Conservation (phyloP, 2,888 invertebrate species). For the Sinodicranocentrus sp. region DNA sequence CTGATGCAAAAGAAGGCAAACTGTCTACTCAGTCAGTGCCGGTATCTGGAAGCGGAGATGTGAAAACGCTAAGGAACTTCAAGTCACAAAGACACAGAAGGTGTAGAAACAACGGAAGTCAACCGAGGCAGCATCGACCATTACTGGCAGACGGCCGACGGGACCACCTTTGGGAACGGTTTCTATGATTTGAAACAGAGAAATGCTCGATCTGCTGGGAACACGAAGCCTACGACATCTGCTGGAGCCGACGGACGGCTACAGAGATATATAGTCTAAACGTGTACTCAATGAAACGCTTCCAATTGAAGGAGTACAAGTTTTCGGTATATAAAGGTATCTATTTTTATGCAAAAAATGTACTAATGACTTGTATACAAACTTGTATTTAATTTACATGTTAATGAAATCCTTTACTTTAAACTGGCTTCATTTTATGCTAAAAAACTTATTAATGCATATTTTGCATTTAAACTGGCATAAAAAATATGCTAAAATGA, state of each 20-base stretch:
- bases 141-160: slow-evolving; percentile 65
- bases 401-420: too few species aligned
- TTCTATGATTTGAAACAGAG: slow-evolving; percentile 72
- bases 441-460: too few species aligned
- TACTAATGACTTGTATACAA: neutral
- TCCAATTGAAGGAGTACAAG: slow-evolving; percentile 2
- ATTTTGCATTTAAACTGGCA: too few species aligned
- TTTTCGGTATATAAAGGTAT: slow-evolving; percentile 43
- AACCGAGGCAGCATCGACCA: slow-evolving; percentile 70
- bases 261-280: slow-evolving; percentile 59
- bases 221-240: slow-evolving; percentile 68
- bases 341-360: neutral
- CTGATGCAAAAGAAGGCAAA: slow-evolving; percentile 57
- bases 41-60: slow-evolving; percentile 54
- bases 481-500: too few species aligned
- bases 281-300: slow-evolving; percentile 60
- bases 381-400: too few species aligned
- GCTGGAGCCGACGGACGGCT: slow-evolving; percentile 42
- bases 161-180: slow-evolving; percentile 66
- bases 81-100: slow-evolving; percentile 52
- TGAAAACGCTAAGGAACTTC: slow-evolving; percentile 63
- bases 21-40: slow-evolving; percentile 62
- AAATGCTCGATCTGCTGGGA: slow-evolving; percentile 68
- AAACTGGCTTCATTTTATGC: too few species aligned
- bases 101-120: slow-evolving; percentile 57